These are phyloP conservation scores for Phalanger gymnotis DNA, from an alignment of 2,797 vertebrate species.

Conservation along the genomic window DNA sequence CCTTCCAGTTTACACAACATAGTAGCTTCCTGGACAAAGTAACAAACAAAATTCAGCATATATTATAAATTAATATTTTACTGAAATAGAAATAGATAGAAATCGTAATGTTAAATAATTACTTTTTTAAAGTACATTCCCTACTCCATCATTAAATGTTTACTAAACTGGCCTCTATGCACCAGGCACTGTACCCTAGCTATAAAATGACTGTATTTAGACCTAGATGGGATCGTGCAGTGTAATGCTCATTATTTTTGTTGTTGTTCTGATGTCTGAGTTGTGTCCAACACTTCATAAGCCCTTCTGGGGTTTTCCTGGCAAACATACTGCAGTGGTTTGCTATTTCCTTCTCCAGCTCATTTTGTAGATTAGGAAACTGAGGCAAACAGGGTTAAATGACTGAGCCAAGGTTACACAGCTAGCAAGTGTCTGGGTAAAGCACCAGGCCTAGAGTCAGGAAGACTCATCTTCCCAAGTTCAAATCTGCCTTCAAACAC, in stretches of 20 bases:
- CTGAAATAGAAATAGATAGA: background rate
- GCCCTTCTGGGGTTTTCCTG: background rate
- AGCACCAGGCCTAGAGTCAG: background rate
- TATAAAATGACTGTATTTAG: background rate
- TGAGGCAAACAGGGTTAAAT: background rate
- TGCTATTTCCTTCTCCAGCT: background rate
- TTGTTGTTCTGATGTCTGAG: background rate
- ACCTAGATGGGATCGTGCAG: background rate
- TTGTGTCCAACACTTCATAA: background rate
- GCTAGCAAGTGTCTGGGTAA: background rate
- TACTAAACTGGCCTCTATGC: background rate
- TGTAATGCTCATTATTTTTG: background rate
- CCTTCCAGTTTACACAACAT: background rate
- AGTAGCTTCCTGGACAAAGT: background rate
- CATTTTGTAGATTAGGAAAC: background rate
- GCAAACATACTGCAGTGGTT: background rate
- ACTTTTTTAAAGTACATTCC: background rate
- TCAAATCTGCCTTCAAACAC: background rate
- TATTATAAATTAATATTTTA: background rate
- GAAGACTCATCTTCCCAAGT: background rate
- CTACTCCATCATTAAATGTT: background rate
- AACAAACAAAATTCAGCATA: background rate
- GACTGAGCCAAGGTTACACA: background rate
- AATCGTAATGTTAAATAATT: background rate
- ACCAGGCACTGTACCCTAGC: too few relatives aligned